phyloP scores from a whole-genome alignment of 2,888 invertebrate genomes.

The Hypomecis punctinalis region DNA sequence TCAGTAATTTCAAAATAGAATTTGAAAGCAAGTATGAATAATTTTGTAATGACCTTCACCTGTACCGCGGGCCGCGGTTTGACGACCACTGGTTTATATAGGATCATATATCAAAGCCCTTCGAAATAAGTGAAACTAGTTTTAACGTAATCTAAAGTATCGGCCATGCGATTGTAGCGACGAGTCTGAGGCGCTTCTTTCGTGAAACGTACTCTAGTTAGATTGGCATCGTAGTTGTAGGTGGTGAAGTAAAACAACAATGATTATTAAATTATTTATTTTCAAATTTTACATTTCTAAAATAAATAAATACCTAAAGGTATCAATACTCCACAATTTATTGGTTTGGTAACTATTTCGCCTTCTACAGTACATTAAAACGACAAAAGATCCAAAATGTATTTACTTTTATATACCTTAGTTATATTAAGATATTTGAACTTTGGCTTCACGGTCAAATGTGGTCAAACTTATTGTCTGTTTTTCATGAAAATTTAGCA shows the following conservation, averaged over 20 bases:
- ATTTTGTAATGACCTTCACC: too few relatives aligned
- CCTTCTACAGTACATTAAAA: constrained; percentile 1
- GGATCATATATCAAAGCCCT: too few relatives aligned
- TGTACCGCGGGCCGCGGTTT: too few relatives aligned
- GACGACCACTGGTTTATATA: too few relatives aligned
- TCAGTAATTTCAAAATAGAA: too few relatives aligned
- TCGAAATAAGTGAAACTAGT: too few relatives aligned
- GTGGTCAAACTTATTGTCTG: background rate
- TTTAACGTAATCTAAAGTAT: too few relatives aligned
- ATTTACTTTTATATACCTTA: background rate
- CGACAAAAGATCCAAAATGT: constrained; percentile 5
- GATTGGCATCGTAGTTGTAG: too few relatives aligned
- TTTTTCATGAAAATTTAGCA: background rate
- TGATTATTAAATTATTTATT: constrained; percentile 13
- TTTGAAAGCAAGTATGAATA: too few relatives aligned
- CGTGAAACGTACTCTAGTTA: too few relatives aligned
- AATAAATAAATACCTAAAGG: constrained; percentile 33
- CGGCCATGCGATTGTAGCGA: too few relatives aligned
- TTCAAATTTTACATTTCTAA: constrained; percentile 25
- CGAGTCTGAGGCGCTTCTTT: too few relatives aligned
- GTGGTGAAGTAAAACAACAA: constrained; percentile 7
- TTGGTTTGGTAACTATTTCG: background rate
- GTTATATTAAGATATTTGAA: background rate
- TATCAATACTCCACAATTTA: constrained; percentile 9
- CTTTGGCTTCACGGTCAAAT: background rate